phyloP scores from a whole-genome alignment of 2,797 vertebrate species.

The Heliangelus exortis region DNA sequence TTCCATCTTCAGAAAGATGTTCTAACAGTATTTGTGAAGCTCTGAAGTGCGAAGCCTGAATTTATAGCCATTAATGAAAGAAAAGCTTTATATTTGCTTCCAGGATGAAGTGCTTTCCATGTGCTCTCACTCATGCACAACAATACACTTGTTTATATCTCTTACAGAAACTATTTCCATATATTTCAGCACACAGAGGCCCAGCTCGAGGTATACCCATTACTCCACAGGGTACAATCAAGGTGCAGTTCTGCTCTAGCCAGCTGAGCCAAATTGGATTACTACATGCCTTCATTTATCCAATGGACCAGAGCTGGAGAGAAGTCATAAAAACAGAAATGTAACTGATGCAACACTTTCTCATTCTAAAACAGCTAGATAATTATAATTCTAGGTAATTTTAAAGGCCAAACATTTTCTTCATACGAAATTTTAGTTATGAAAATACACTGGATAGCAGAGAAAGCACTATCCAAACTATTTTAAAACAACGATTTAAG shows the following conservation, averaged over 20 bases:
- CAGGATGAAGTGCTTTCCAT: neutral
- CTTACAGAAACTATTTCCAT: neutral
- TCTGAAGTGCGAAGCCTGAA: neutral
- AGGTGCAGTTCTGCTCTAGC: neutral
- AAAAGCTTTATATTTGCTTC: neutral
- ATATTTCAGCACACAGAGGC: neutral
- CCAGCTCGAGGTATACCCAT: accelerated
- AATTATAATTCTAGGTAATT: neutral
- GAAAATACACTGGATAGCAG: neutral
- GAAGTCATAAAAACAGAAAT: neutral
- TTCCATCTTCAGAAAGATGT: neutral
- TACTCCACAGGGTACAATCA: neutral
- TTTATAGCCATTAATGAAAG: neutral
- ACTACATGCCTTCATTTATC: accelerated
- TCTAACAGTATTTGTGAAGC: neutral
- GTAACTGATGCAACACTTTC: neutral
- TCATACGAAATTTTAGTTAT: neutral
- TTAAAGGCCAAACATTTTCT: neutral
- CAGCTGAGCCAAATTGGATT: neutral
- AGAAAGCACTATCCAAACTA: neutral
- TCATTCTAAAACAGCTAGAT: neutral
- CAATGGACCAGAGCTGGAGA: neutral
- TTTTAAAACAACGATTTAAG: neutral
- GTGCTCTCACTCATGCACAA: neutral
- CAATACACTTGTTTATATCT: neutral